Percentiles rank a stretch among this genome's conserved stretches.
These are phyloP conservation scores for Heterodera filipjevi DNA, from an alignment of 2,888 invertebrate genomes.

Conservation along the genomic window DNA sequence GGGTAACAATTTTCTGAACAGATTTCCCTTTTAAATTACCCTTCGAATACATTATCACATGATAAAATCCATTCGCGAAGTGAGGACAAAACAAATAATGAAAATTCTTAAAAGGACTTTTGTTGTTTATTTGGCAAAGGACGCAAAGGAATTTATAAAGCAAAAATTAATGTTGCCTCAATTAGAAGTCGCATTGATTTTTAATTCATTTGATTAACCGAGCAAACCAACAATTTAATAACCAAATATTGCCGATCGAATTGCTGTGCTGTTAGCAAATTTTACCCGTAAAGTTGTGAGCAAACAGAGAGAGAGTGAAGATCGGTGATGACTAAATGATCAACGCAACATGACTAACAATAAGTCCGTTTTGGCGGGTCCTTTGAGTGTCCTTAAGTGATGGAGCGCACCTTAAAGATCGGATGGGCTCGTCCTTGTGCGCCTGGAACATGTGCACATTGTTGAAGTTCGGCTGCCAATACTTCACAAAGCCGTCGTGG, in stretches of 20 bases:
- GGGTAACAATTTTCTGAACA: too few species aligned
- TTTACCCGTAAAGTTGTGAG: constrained; percentile 13
- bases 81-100: too few species aligned
- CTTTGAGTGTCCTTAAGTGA: constrained; percentile 4
- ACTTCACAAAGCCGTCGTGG: constrained; percentile 96
- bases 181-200: not conserved
- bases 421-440: constrained; percentile 93
- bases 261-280: constrained; percentile 6
- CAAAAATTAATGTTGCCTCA: not conserved
- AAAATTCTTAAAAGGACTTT: too few species aligned
- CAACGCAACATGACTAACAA: not conserved
- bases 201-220: not conserved
- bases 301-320: not conserved
- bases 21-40: too few species aligned
- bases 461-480: constrained; percentile 99
- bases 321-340: not conserved
- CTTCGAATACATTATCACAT: too few species aligned
- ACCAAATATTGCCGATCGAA: not conserved
- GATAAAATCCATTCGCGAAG: too few species aligned
- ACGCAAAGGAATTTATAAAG: too few species aligned
- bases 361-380: not conserved
- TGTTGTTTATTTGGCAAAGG: too few species aligned
- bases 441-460: constrained; percentile 99
- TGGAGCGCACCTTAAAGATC: constrained; percentile 84
- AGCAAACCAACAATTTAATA: too few species aligned